These are phyloP conservation scores for Nineta flava DNA, from an alignment of 2,888 invertebrate genomes.

Conservation along the genomic window DNA sequence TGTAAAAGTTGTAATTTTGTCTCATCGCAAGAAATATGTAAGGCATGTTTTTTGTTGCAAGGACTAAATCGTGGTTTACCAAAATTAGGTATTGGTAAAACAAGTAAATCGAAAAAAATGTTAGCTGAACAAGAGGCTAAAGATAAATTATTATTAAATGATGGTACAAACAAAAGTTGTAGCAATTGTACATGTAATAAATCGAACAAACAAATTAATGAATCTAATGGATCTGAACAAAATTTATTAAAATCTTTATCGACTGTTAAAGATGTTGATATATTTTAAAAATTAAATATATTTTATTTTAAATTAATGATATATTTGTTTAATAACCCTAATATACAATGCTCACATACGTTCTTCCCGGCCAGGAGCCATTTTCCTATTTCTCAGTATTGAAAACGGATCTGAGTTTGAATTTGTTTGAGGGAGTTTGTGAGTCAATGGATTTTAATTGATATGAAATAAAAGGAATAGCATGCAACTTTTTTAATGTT, in stretches of 20 bases:
- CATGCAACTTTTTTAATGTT: too few relatives aligned
- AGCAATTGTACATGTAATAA: neutral
- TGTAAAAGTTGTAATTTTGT: constrained; percentile 82
- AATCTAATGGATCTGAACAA: neutral
- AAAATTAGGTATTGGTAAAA: constrained; percentile 77
- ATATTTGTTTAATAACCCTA: too few relatives aligned
- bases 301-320: neutral
- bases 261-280: neutral
- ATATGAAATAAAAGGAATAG: too few relatives aligned
- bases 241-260: neutral
- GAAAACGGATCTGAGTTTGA: too few relatives aligned
- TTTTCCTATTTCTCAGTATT: too few relatives aligned
- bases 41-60: constrained; percentile 90
- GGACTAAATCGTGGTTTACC: constrained; percentile 90
- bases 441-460: too few relatives aligned
- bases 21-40: constrained; percentile 86
- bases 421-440: too few relatives aligned
- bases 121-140: constrained; percentile 32
- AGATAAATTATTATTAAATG: neutral
- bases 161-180: neutral
- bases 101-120: constrained; percentile 58
- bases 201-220: neutral
- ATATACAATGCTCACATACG: too few relatives aligned
- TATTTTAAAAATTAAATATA: neutral
- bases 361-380: too few relatives aligned